Percentiles rank a stretch among this genome's conserved stretches.
Evolutionary conservation across 2,888 invertebrate species (phyloP).

Genomic region (Spatulosminthurus flaviceps): DNA sequence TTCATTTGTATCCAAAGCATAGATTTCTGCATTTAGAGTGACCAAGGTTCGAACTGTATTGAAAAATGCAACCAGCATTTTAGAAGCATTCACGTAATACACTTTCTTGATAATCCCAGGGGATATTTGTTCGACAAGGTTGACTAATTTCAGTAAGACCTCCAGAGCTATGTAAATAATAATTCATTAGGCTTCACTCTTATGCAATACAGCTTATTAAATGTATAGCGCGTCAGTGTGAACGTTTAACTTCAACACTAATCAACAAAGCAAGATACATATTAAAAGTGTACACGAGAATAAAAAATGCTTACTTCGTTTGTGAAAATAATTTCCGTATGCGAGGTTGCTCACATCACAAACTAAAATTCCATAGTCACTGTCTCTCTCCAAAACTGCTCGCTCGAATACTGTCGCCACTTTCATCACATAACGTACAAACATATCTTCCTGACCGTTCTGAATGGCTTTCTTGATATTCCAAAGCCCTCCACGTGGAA

Average conservation of each 20-base stretch:
- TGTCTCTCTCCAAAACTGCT: slow-evolving; percentile 24
- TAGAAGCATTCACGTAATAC: slow-evolving; percentile 40
- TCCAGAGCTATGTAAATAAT: background rate
- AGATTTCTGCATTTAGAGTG: slow-evolving; percentile 20
- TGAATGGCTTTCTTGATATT: slow-evolving; percentile 43
- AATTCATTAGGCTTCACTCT: background rate
- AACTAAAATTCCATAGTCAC: slow-evolving; percentile 38
- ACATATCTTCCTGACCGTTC: slow-evolving; percentile 39
- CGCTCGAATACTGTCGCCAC: slow-evolving; percentile 12
- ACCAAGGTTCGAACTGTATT: slow-evolving; percentile 27
- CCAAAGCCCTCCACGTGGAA: slow-evolving; percentile 42
- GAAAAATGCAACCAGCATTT: slow-evolving; percentile 35
- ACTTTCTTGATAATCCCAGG: slow-evolving; percentile 39
- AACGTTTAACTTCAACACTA: too few species aligned
- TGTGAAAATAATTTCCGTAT: slow-evolving; percentile 40
- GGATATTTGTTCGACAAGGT: slow-evolving; percentile 24
- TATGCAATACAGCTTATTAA: too few species aligned
- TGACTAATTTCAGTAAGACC: slow-evolving; percentile 26
- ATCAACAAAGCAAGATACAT: background rate
- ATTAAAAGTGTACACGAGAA: background rate
- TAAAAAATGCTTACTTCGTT: slow-evolving; percentile 27
- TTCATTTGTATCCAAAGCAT: slow-evolving; percentile 25
- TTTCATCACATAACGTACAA: slow-evolving; percentile 33
- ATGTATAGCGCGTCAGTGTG: too few species aligned
- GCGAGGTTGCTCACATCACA: slow-evolving; percentile 37